phyloP scores from a whole-genome alignment of 92 coral and sea anemone species.

The Phenganax stokvisi region DNA sequence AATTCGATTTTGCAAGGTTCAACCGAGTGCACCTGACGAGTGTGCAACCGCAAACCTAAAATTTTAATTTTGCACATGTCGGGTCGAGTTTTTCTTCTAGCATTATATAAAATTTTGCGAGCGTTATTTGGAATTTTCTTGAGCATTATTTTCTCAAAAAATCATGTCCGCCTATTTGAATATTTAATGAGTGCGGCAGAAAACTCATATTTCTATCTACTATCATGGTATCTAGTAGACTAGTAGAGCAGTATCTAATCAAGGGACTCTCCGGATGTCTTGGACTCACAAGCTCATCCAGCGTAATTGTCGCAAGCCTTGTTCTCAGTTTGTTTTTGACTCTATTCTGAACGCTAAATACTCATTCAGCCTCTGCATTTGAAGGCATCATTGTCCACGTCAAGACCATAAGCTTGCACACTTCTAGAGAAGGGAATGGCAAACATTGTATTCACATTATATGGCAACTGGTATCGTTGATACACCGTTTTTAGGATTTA shows the following conservation, averaged over 20 bases:
- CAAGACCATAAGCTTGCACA: slow-evolving; percentile 17
- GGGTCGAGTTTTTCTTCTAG: too few species aligned
- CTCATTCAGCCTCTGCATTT: slow-evolving; percentile 19
- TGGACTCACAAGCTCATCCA: slow-evolving; percentile 20
- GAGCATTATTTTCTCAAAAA: too few species aligned
- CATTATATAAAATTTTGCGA: too few species aligned
- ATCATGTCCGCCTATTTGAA: too few species aligned
- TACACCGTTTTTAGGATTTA: neutral
- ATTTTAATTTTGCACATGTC: too few species aligned
- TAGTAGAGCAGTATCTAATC: slow-evolving; percentile 10
- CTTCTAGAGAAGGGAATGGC: neutral
- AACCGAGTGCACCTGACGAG: too few species aligned
- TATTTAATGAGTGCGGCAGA: too few species aligned
- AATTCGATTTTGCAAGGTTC: too few species aligned
- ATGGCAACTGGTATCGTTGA: neutral
- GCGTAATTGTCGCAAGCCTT: neutral
- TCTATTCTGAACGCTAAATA: slow-evolving; percentile 15
- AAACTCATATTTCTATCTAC: too few species aligned
- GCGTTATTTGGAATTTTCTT: too few species aligned
- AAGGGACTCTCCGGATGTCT: slow-evolving; percentile 22
- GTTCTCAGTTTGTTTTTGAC: slow-evolving; percentile 17
- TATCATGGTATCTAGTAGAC: too few species aligned
- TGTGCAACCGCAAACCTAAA: too few species aligned
- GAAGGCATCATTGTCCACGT: slow-evolving; percentile 12
- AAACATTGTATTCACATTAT: neutral